Conservation (phyloP, 2,888 invertebrate genomes). For the Ditylenchus weischeri region DNA sequence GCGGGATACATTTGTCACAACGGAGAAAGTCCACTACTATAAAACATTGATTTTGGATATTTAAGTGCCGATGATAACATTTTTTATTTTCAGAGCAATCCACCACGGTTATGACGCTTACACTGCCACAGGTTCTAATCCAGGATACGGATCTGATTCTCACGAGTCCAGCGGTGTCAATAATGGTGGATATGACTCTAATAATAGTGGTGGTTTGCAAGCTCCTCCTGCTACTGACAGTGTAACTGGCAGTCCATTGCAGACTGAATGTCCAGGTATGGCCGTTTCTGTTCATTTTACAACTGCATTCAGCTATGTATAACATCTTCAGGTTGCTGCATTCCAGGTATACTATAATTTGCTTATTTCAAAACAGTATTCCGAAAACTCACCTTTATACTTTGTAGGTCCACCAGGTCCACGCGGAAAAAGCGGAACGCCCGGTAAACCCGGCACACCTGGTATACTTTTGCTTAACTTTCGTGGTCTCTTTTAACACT, state of each 20-base stretch:
- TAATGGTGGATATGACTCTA: constrained; percentile 21
- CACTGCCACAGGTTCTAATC: constrained; percentile 23
- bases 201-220: constrained; percentile 9
- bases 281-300: too few relatives aligned
- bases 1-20: too few relatives aligned
- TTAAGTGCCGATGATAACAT: too few relatives aligned
- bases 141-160: background rate
- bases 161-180: constrained; percentile 16
- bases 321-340: constrained; percentile 38
- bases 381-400: constrained; percentile 16
- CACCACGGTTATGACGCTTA: constrained; percentile 29
- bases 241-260: constrained; percentile 55
- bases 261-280: constrained; percentile 52
- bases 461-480: constrained; percentile 28
- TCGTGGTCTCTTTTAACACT: too few relatives aligned
- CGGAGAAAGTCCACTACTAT: too few relatives aligned
- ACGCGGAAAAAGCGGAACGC: constrained; percentile 51
- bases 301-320: too few relatives aligned
- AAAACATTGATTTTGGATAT: too few relatives aligned
- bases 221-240: constrained; percentile 20
- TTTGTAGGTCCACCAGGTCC: constrained; percentile 57
- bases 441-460: constrained; percentile 55
- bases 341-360: constrained; percentile 31
- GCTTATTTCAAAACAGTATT: background rate
- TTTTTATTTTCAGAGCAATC: constrained; percentile 8